Evolutionary conservation across 2,113 vertebrate genomes (phyloP).

Genomic region (Eubucco bourcierii): DNA sequence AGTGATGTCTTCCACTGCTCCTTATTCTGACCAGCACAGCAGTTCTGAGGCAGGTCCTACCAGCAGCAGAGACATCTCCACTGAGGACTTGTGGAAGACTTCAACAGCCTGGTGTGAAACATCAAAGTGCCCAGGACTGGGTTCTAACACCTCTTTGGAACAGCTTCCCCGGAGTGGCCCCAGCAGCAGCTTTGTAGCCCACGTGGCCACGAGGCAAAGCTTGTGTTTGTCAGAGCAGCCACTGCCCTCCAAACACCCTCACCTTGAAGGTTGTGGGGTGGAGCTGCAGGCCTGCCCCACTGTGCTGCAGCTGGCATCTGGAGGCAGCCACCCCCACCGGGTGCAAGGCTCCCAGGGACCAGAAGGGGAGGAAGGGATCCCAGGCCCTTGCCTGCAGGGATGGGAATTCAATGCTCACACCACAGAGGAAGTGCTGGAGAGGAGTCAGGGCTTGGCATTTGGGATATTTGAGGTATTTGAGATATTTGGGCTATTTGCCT

Average conservation of each 20-base stretch:
- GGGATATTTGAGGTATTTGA: neutral
- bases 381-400: neutral
- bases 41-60: neutral
- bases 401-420: neutral
- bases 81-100: neutral
- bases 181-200: neutral
- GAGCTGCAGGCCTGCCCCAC: neutral
- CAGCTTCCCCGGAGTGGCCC: rapidly evolving
- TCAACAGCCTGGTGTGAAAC: neutral
- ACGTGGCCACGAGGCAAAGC: neutral
- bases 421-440: neutral
- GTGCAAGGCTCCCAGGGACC: neutral
- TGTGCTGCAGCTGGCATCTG: neutral
- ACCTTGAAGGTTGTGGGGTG: neutral
- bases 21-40: neutral
- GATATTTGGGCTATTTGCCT: no score
- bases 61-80: neutral
- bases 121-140: neutral
- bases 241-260: neutral
- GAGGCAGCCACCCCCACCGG: no score
- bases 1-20: neutral
- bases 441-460: neutral
- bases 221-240: neutral
- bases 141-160: neutral
- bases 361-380: neutral